Evolutionary conservation across 2,797 vertebrate genomes (phyloP).

Genomic region (Phoeniculus purpureus): DNA sequence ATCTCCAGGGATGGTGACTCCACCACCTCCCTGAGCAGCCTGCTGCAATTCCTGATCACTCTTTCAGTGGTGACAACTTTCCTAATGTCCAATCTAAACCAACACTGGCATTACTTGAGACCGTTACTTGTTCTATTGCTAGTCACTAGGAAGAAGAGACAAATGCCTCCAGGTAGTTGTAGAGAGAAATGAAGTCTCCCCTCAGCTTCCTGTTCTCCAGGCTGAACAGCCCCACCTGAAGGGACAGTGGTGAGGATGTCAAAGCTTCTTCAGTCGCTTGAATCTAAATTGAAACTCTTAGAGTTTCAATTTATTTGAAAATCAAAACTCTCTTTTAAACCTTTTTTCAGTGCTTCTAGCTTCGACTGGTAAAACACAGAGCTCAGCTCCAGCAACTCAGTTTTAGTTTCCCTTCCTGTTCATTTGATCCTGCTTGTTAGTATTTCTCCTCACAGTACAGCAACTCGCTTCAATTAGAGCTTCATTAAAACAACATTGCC

Average conservation of each 20-base stretch:
- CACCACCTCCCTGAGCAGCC: no score
- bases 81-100: no score
- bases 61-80: no score
- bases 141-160: no score
- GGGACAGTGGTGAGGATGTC: background rate
- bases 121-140: no score
- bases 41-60: no score
- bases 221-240: background rate
- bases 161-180: no score
- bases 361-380: background rate
- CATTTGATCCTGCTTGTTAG: slow-evolving; percentile 16
- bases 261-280: background rate
- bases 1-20: no score
- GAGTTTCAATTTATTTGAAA: background rate
- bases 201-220: no score
- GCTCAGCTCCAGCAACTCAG: background rate
- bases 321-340: background rate
- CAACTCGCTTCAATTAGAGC: slow-evolving; percentile 50
- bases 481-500: slow-evolving; percentile 38
- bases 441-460: slow-evolving; percentile 16
- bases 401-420: background rate
- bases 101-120: no score
- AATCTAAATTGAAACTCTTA: background rate
- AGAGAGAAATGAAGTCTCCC: no score
- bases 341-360: background rate